phyloP scores from a whole-genome alignment of 2,113 vertebrate genomes.

The Calyptommatus sinebrachiatus region DNA sequence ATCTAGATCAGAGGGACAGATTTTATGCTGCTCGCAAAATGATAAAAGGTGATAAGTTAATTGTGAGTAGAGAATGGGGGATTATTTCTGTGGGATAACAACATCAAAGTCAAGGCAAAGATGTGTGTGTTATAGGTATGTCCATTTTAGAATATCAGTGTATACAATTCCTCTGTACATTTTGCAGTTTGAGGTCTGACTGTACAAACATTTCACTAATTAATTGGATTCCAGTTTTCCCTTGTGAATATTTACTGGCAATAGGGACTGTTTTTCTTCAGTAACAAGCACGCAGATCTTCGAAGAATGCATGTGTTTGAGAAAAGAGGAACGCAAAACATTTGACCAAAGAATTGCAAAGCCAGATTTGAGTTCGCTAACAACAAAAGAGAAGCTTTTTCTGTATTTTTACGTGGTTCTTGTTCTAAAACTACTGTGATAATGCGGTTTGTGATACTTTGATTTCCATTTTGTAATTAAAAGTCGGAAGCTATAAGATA shows the following conservation, averaged over 20 bases:
- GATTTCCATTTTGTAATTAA: too few relatives aligned
- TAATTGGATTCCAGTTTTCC: constrained; percentile 10
- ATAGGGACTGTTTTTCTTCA: not conserved
- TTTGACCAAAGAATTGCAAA: not conserved
- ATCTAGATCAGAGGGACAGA: not conserved
- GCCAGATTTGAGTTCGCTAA: not conserved
- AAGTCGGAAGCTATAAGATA: not conserved
- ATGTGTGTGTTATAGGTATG: not conserved
- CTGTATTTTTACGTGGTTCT: too few relatives aligned
- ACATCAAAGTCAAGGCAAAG: not conserved
- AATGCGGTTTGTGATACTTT: too few relatives aligned
- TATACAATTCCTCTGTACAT: not conserved
- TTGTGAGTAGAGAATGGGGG: not conserved
- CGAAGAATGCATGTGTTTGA: not conserved
- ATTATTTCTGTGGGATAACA: not conserved
- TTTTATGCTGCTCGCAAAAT: not conserved
- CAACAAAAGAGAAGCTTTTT: not conserved
- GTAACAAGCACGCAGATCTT: not conserved
- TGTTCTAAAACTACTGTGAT: too few relatives aligned
- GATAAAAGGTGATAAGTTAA: not conserved
- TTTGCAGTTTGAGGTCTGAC: not conserved
- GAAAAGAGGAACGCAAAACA: not conserved
- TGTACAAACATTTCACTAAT: constrained; percentile 19
- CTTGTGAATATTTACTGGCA: not conserved
- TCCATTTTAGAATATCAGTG: not conserved